These are phyloP conservation scores for Pachyrhynchus sulphureomaculatus DNA, from an alignment of 1,140 invertebrate genomes.

Conservation along the genomic window DNA sequence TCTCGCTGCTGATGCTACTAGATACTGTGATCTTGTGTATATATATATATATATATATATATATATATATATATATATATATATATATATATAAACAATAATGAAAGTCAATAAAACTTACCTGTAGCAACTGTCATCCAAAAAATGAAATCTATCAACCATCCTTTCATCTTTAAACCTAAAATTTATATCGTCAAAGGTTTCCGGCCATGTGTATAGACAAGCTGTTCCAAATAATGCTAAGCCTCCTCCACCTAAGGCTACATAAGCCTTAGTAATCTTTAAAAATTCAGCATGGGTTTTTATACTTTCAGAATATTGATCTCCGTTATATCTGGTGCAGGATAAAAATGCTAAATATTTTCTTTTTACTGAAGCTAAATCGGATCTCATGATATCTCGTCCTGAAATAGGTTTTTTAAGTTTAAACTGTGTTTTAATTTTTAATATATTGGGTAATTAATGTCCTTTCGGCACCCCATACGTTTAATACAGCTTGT, in stretches of 20 bases:
- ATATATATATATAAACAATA: too few species aligned
- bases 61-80: too few species aligned
- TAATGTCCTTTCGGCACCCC: too few species aligned
- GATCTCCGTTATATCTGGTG: conserved; percentile 62
- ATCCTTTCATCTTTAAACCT: conserved; percentile 56
- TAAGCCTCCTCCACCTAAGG: conserved; percentile 85
- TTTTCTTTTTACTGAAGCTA: conserved; percentile 70
- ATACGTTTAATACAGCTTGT: too few species aligned
- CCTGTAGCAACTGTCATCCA: conserved; percentile 76
- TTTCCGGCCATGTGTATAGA: conserved; percentile 85
- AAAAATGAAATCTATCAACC: conserved; percentile 63
- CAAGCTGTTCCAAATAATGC: conserved; percentile 89
- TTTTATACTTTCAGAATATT: conserved; percentile 56
- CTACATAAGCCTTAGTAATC: conserved; percentile 79
- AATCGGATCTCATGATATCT: conserved; percentile 69
- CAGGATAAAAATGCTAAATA: conserved; percentile 88
- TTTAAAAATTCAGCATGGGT: conserved; percentile 74
- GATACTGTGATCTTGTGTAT: too few species aligned
- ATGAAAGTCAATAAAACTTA: too few species aligned
- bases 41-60: too few species aligned
- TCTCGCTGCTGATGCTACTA: too few species aligned
- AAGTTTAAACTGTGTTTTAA: too few species aligned
- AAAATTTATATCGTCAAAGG: conserved; percentile 66
- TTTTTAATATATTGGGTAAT: too few species aligned
- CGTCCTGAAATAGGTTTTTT: conserved; percentile 50